Base-by-base conservation (phyloP, 2,888 invertebrate genomes). In the Anagyrus pseudococci region DNA sequence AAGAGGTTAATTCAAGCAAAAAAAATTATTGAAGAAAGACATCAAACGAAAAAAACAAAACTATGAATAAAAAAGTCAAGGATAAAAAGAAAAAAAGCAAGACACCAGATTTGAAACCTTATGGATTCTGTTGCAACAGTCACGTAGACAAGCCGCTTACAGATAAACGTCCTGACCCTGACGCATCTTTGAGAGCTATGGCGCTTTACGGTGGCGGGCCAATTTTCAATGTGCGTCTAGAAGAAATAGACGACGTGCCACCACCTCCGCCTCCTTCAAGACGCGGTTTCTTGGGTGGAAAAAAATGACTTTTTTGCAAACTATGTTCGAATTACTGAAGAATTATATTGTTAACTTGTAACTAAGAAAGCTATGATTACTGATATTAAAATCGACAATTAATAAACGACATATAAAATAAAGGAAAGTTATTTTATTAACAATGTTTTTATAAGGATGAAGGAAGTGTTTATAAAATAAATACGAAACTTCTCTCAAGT, bases 71-170 rank as follows among this genome's bases (percentile, higher is more conserved):
- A n/a, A n/a, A n/a, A n/a, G n/a, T n/a, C n/a, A n/a, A n/a, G n/a
- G n/a, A n/a, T n/a, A n/a, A n/a, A n/a, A n/a, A n/a, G n/a, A n/a
- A n/a, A n/a, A n/a, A n/a, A n/a, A n/a, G n/a, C n/a, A n/a, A n/a
- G n/a, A n/a, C n/a, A n/a, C n/a, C n/a, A n/a, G n/a, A n/a, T n/a
- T 47, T 50, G 25, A 77, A 76, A 60, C 77, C 75, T 0, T 77
- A 71, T 2, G 74, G 71, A 23, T 77, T 77, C 57, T 78, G 77
- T 59, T 78, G 77, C 54, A 72, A 23, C 49, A 67, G 4, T 15
- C 68, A 68, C 23, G 61, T 65, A 29, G 71, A 72, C 20, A 71
- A 75, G 58, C 66, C 67, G 2, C 66, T 68, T 2, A 70, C 71
- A 7, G 64, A 62, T 54, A 54, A 60, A 15, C 64, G 64, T 33